Conservation (phyloP, 1,140 invertebrate genomes). For the Lethocerus indicus region DNA sequence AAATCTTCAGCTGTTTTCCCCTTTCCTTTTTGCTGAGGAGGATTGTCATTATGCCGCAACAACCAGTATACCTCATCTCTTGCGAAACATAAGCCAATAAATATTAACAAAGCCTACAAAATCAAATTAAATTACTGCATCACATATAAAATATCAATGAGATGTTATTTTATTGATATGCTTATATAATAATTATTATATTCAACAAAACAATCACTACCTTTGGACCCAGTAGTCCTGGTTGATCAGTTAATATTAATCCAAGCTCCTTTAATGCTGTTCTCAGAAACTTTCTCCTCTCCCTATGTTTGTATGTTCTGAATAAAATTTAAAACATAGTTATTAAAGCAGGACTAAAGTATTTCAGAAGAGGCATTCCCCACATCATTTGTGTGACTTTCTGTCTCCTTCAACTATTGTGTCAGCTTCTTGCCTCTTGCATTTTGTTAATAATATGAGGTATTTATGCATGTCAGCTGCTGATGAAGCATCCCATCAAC, state of each 20-base stretch:
- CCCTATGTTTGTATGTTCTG: constrained; percentile 67
- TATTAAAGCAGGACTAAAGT: neutral
- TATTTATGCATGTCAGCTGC: too few relatives aligned
- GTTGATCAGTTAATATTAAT: constrained; percentile 92
- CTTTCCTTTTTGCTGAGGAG: constrained; percentile 69
- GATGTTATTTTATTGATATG: too few relatives aligned
- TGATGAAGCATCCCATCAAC: too few relatives aligned
- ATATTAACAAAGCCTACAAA: constrained; percentile 73
- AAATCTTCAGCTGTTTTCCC: constrained; percentile 75
- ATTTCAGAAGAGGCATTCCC: too few relatives aligned
- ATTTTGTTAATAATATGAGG: too few relatives aligned
- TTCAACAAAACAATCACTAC: constrained; percentile 20
- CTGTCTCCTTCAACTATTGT: too few relatives aligned
- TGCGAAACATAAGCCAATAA: constrained; percentile 88
- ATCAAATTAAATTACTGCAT: too few relatives aligned
- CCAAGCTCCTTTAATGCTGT: constrained; percentile 90
- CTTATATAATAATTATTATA: constrained; percentile 1
- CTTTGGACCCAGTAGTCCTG: constrained; percentile 91
- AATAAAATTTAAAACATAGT: constrained; percentile 9
- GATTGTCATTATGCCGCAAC: constrained; percentile 89
- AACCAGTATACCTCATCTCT: constrained; percentile 97
- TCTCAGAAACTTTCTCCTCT: constrained; percentile 88
- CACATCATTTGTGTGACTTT: too few relatives aligned
- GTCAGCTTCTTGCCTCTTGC: too few relatives aligned
- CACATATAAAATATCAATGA: too few relatives aligned